Evolutionary conservation across 2,797 vertebrate genomes (phyloP).

Genomic region (Eptatretus atami): DNA sequence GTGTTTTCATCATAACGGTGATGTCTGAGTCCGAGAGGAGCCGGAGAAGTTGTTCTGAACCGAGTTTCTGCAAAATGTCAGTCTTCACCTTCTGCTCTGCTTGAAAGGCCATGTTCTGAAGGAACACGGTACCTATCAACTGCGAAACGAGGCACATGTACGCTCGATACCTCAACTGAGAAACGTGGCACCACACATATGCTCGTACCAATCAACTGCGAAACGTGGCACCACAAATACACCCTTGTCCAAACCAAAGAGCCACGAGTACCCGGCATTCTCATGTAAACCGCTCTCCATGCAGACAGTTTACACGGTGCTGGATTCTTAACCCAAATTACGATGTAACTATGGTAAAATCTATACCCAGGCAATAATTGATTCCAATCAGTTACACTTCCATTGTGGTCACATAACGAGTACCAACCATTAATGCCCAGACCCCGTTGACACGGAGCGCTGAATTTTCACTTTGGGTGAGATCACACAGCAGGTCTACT

Average conservation of each 20-base stretch:
- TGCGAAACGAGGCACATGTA: too few relatives aligned
- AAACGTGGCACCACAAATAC: too few relatives aligned
- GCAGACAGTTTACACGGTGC: too few relatives aligned
- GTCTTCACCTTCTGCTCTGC: slow-evolving; percentile 95
- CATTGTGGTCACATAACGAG: slow-evolving; percentile 3
- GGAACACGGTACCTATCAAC: background rate
- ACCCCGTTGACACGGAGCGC: slow-evolving; percentile 86
- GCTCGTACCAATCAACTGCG: too few relatives aligned
- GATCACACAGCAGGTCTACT: slow-evolving; percentile 76
- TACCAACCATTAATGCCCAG: slow-evolving; percentile 89
- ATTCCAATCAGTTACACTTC: background rate
- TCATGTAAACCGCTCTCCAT: too few relatives aligned
- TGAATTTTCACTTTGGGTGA: slow-evolving; percentile 84
- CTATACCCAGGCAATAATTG: background rate
- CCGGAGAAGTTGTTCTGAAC: slow-evolving; percentile 73
- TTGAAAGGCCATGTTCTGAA: slow-evolving; percentile 96
- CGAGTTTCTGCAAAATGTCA: slow-evolving; percentile 66
- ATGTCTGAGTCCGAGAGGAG: slow-evolving; percentile 73
- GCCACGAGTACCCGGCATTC: too few relatives aligned
- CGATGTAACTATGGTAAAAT: too few relatives aligned
- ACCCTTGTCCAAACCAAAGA: too few relatives aligned
- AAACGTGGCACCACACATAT: too few relatives aligned
- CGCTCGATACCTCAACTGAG: too few relatives aligned
- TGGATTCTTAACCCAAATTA: too few relatives aligned
- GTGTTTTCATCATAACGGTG: slow-evolving; percentile 89